Conservation (phyloP, 35 echinoderm and acorn worm species). For the Apostichopus parvimensis region DNA sequence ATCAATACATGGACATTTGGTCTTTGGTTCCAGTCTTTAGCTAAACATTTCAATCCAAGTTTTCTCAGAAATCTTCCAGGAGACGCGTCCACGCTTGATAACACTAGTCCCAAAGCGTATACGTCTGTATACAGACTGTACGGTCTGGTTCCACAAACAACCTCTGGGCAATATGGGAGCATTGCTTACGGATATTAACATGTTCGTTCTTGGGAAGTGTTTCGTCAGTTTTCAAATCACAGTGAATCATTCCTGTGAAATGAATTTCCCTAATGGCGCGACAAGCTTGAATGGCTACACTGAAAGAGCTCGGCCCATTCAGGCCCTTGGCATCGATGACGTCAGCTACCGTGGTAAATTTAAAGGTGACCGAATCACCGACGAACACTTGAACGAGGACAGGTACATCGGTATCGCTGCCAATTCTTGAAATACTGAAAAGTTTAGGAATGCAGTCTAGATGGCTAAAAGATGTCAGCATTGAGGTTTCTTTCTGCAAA, state of each 20-base stretch:
- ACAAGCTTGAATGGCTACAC: not conserved
- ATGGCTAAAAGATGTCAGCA: not conserved
- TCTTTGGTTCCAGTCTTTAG: not conserved
- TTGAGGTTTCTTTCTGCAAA: not conserved
- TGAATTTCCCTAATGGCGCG: not conserved
- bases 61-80: not conserved
- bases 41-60: not conserved
- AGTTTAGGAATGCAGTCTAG: conserved; percentile 36
- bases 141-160: not conserved
- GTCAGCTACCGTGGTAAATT: not conserved
- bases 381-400: not conserved
- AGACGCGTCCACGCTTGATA: not conserved
- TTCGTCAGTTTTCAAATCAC: conserved; percentile 3
- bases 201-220: not conserved
- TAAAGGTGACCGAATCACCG: not conserved
- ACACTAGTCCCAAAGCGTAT: not conserved
- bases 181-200: not conserved
- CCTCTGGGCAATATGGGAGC: not conserved
- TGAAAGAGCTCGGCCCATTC: not conserved
- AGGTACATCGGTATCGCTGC: not conserved
- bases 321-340: not conserved
- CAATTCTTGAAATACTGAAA: not conserved
- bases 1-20: not conserved
- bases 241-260: not conserved
- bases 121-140: not conserved